Evolutionary conservation across 2,888 invertebrate species (phyloP), one percentile per base, ranked within the genome.

Genomic region (Yponomeuta evonymella): DNA sequence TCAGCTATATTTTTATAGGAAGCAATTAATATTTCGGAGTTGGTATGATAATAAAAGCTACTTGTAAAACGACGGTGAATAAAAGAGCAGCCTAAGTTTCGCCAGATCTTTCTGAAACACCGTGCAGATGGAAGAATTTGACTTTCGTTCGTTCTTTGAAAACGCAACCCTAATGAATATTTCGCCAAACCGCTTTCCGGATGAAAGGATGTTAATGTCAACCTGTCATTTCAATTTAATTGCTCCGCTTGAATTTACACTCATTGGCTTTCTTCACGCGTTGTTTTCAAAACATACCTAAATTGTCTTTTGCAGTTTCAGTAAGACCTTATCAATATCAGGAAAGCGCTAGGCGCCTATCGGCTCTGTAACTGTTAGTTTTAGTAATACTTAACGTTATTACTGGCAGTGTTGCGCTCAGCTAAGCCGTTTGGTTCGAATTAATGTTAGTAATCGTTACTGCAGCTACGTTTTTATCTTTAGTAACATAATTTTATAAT

Each of bases 401-500:
- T 12, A 58, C 51, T 58, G 51, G 51, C 51, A 58, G 51, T 58
- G 51, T 15, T 58, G 6, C 51, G 51, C 51, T 58, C 51, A 58
- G 51, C 3, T 58, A 2, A 58, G 51, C 51, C 15, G 51, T 4
- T 58, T 58, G 51, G 15, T 70, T 72, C 71, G 70, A 75, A 75
- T 65, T 63, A 5, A 43, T 8, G 11, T 63, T 63, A 9, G 8
- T 63, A 33, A 33, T 33, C 33, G 23, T 63, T 23, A 12, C 1
- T 65, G 29, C 29, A 29, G 33, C 65, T 5, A 65, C 29, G 29
- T 33, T 9, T 30, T 29, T 65, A 65, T 33, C 12, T 23, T 65
- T 65, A 65, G 0, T 15, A 58, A 58, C 15, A 15, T 58, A 15
- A 58, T 15, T 58, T 65, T 65, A 65, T n/a, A 29, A 29, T 23